Percentiles rank a stretch among this genome's conserved stretches.
Evolutionary conservation across 1,140 invertebrate genomes (phyloP).

Genomic region (Hyposmocoma kahamanoa): DNA sequence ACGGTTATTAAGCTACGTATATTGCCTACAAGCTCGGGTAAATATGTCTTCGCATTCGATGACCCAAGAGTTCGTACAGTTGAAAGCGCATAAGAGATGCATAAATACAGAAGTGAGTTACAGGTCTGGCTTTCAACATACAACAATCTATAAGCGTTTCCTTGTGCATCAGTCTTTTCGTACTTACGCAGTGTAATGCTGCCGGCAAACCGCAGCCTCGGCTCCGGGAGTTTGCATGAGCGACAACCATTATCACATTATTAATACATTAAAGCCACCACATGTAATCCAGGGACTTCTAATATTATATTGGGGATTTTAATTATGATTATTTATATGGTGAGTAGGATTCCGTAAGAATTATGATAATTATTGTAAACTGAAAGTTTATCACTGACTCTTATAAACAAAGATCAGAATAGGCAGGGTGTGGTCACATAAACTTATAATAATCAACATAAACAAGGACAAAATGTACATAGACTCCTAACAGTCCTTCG

Average conservation of each 20-base stretch:
- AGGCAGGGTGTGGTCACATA: too few relatives aligned
- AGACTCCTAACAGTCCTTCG: too few relatives aligned
- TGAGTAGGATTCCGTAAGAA: too few relatives aligned
- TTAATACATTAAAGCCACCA: constrained; percentile 62
- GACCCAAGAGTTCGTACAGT: constrained; percentile 30
- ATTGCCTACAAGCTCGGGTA: constrained; percentile 26
- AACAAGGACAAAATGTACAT: too few relatives aligned
- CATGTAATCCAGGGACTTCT: too few relatives aligned
- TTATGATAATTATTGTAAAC: too few relatives aligned
- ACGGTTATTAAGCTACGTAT: constrained; percentile 25
- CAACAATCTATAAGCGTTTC: constrained; percentile 64
- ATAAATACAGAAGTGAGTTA: constrained; percentile 53
- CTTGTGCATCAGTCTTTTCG: constrained; percentile 53
- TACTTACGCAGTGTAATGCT: constrained; percentile 63
- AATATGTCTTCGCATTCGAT: constrained; percentile 23
- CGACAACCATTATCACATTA: constrained; percentile 72
- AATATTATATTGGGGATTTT: background rate
- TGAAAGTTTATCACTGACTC: too few relatives aligned
- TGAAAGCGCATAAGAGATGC: constrained; percentile 58
- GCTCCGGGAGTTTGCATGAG: constrained; percentile 66
- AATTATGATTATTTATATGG: too few relatives aligned
- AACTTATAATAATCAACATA: too few relatives aligned
- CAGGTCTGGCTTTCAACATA: constrained; percentile 42
- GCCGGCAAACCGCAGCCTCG: constrained; percentile 46
- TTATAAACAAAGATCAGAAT: too few relatives aligned